These are phyloP conservation scores for Astropecten irregularis DNA, from an alignment of 53 echinoderm and acorn worm species.

Conservation along the genomic window DNA sequence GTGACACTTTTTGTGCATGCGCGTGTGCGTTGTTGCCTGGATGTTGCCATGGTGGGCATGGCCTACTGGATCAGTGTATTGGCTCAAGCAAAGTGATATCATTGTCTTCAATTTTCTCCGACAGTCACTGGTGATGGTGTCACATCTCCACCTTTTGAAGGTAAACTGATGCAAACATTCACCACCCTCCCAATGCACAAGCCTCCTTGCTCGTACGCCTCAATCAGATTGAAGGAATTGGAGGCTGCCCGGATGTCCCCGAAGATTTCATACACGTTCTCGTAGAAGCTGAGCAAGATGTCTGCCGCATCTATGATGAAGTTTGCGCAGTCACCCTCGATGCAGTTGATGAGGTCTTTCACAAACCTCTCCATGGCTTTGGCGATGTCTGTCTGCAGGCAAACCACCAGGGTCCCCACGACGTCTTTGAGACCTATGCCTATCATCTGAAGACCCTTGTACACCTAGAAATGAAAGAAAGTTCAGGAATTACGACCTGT, in stretches of 20 bases:
- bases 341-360: slow-evolving; percentile 72
- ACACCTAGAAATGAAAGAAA: slow-evolving; percentile 46
- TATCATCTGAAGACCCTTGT: slow-evolving; percentile 65
- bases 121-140: no score
- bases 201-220: slow-evolving; percentile 82
- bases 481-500: background rate
- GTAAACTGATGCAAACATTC: slow-evolving; percentile 53
- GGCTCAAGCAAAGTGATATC: no score
- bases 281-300: slow-evolving; percentile 62
- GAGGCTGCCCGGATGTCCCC: slow-evolving; percentile 77
- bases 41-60: no score
- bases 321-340: slow-evolving; percentile 43
- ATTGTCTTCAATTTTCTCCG: no score
- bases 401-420: slow-evolving; percentile 43
- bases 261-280: slow-evolving; percentile 77
- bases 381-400: slow-evolving; percentile 68
- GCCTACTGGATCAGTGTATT: no score
- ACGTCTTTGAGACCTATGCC: slow-evolving; percentile 70
- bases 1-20: no score
- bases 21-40: no score
- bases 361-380: slow-evolving; percentile 66
- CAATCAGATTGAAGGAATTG: slow-evolving; percentile 67
- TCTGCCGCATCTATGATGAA: slow-evolving; percentile 66
- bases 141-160: no score
- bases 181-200: slow-evolving; percentile 81